A percentile compares a stretch with the other conserved stretches of the same genome.
phyloP scores from a whole-genome alignment of 2,797 vertebrate species.

The Falco naumanni region DNA sequence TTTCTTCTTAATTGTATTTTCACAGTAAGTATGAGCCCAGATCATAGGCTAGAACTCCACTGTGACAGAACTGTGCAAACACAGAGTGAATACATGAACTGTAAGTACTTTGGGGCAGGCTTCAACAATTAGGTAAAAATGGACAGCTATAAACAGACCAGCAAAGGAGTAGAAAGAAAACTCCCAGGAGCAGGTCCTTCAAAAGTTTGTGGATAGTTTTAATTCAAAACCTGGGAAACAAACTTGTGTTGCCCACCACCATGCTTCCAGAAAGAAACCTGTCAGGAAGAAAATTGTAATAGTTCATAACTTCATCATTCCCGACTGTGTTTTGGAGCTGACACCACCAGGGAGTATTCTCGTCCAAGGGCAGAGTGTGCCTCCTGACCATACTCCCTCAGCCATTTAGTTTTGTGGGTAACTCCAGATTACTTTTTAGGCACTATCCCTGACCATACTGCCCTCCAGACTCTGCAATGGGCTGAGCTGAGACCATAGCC shows the following conservation, averaged over 20 bases:
- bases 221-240: background rate
- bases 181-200: background rate
- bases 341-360: background rate
- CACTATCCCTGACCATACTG: accelerated
- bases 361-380: background rate
- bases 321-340: background rate
- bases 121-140: background rate
- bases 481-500: background rate
- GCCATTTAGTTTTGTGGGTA: background rate
- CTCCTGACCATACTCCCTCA: background rate
- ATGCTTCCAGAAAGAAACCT: background rate
- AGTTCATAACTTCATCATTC: background rate
- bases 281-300: background rate
- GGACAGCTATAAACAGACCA: background rate
- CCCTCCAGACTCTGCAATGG: background rate
- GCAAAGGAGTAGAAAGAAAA: background rate
- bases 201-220: background rate
- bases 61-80: background rate
- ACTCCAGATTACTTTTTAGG: background rate
- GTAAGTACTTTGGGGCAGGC: background rate
- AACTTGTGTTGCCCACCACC: background rate
- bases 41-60: background rate
- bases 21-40: background rate
- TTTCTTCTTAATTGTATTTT: background rate
- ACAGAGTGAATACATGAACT: background rate